Evolutionary conservation across 2,888 invertebrate genomes (phyloP), one percentile per base, ranked within the genome.

Genomic region (Smittia sp.): DNA sequence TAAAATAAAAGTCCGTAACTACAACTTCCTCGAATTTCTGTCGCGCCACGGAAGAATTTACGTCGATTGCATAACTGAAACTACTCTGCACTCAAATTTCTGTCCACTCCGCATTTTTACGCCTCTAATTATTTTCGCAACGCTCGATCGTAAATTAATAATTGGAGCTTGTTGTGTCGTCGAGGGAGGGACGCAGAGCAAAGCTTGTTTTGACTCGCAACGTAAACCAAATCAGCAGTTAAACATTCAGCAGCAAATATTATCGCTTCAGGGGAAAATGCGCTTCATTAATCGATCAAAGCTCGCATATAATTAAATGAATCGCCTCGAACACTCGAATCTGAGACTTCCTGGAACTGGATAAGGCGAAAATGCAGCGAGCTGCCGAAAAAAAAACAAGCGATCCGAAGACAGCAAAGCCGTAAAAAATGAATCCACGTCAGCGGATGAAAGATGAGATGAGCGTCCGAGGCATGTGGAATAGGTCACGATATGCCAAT

Each of bases 401-500:
- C 32, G 32, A 32, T 32, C 46, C 46, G 46, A 15, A 46, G 46
- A n/a, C 46, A 46, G 46, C 46, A 46, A 15, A 32, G 9, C 32
- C 32, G 9, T 32, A 46, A 46, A 46, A 46, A 46, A 46, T 11
- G 32, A 32, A 32, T 46, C 46, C 13, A 46, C 46, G 46, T 46
- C 46, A 58, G 58, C 22, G 9, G n/a, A 58, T 58, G 58, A 58
- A 58, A 58, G 58, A 58, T 58, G 58, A 58, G 58, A 58, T 58
- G 58, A 58, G 58, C 7, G 22, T 15, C 20, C n/a, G 9, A 22
- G 27, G 67, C 67, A 67, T 67, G 25, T 67, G 67, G 39, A 72
- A 62, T 65, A 65, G 73, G 73, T 73, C 73, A 73, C 73, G 73
- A 73, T 41, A 63, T 46, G 65, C 65, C 73, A 65, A 73, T 73